A percentile compares a stretch with the other conserved stretches of the same genome.
Evolutionary conservation across 2,113 vertebrate genomes (phyloP).

Genomic region (Carlito syrichta): DNA sequence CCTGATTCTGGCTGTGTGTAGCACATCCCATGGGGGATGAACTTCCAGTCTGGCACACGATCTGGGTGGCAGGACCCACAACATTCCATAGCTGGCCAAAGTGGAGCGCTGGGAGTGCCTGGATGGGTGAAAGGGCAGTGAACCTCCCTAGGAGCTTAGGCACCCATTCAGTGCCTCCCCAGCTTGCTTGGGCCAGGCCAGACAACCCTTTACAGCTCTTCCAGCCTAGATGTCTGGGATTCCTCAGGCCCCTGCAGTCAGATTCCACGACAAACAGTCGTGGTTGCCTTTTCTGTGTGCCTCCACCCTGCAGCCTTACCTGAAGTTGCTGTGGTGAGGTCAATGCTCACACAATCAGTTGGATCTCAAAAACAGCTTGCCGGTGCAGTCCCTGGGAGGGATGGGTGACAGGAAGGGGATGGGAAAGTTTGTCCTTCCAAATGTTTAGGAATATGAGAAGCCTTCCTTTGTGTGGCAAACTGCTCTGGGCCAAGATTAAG

Average conservation of each 20-base stretch:
- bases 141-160: rapidly evolving
- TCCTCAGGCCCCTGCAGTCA: rapidly evolving
- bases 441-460: not conserved
- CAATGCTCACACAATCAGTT: no score
- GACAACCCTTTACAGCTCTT: not conserved
- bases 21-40: not conserved
- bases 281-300: not conserved
- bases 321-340: not conserved
- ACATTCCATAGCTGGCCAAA: not conserved
- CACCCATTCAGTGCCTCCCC: not conserved
- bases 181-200: not conserved
- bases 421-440: rapidly evolving
- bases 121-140: not conserved
- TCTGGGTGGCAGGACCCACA: not conserved
- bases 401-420: rapidly evolving
- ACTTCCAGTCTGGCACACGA: not conserved
- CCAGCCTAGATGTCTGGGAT: not conserved
- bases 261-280: rapidly evolving
- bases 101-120: rapidly evolving
- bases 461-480: not conserved
- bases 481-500: not conserved
- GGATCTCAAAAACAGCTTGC: not conserved
- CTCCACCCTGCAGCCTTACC: not conserved
- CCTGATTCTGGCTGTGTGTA: not conserved
- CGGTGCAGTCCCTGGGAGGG: not conserved